Percentiles rank a stretch among this genome's conserved stretches.
Evolutionary conservation across 2,113 vertebrate species (phyloP).

Genomic region (Elephas maximus): DNA sequence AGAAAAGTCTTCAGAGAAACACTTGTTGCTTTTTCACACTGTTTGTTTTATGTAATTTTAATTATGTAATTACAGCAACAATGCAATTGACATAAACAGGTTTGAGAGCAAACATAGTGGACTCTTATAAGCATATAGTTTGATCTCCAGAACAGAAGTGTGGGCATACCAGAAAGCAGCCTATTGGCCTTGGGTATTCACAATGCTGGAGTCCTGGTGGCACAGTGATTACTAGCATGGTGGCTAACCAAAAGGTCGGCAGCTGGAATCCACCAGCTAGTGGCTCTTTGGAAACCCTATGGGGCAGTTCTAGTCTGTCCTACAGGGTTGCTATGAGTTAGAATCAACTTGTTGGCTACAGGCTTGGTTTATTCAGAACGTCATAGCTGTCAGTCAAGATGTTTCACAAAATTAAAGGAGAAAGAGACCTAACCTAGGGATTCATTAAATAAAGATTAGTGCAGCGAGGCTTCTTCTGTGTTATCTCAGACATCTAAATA

Average conservation of each 20-base stretch:
- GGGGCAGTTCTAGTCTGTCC: no score
- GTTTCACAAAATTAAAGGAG: constrained; percentile 30
- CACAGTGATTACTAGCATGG: no score
- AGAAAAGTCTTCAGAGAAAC: not conserved
- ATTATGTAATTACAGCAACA: not conserved
- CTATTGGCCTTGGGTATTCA: not conserved
- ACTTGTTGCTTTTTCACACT: not conserved
- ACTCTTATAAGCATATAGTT: not conserved
- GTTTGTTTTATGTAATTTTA: not conserved
- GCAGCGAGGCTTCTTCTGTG: not conserved
- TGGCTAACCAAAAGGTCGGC: not conserved
- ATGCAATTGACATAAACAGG: not conserved
- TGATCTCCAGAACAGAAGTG: not conserved
- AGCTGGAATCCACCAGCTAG: no score
- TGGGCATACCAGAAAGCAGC: not conserved
- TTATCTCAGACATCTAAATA: not conserved
- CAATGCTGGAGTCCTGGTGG: not conserved
- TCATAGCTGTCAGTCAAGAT: not conserved
- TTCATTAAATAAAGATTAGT: not conserved
- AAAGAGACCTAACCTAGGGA: not conserved
- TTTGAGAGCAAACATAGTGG: not conserved
- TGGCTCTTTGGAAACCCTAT: no score
- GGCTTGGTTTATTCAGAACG: not conserved
- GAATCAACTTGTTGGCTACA: no score
- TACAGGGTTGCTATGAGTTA: no score